Base-by-base conservation (phyloP, 2,113 vertebrate genomes). In the Campylomormyrus tamandua region DNA sequence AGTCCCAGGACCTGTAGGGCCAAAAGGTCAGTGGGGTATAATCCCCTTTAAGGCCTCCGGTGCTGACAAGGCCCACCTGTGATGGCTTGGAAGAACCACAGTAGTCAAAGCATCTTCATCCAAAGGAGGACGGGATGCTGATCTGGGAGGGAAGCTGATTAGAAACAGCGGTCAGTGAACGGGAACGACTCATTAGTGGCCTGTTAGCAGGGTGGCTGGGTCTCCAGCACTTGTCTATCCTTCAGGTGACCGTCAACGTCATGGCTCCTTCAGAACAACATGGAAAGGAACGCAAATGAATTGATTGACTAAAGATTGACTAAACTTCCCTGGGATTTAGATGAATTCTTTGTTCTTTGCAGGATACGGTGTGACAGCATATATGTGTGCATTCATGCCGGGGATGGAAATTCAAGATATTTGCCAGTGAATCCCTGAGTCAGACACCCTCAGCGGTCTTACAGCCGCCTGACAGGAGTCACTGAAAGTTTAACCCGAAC, bases 41-140 rank as follows among this genome's bases (percentile, higher is more conserved):
- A 95, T 95, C 94, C 94, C 92, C 91, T 92, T 92, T 93, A 94
- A 94, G 94, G 93, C 92, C 92, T 92, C 86, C 89, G 88, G 77
- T 91, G 93, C 42, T 94, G 93, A 95, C 92, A 88, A 93, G 92
- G 17, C 31, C 93, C 93, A 92, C 95, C 95, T 96, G 94, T 95
- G 94, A 93, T 91, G 92, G 90, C 91, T 87, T 50, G 87, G 90
- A 91, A 90, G 53, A 52, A 46, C 89, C 91, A 91, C 87, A 48
- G 91, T 94, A 93, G 94, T 95, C 94, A 95, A 92, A 92, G 89
- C 92, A 74, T 88, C 92, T 88, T 95, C 94, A 95, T 95, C 94
- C 42, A 92, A 91, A 91, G 95, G 93, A 94, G 92, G 93, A 94
- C 95, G 94, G 95, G 94, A 94, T 85, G 15, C 90, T 92, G 94